Base-by-base conservation (phyloP, 2,113 vertebrate species). In the Lonchura striata region DNA sequence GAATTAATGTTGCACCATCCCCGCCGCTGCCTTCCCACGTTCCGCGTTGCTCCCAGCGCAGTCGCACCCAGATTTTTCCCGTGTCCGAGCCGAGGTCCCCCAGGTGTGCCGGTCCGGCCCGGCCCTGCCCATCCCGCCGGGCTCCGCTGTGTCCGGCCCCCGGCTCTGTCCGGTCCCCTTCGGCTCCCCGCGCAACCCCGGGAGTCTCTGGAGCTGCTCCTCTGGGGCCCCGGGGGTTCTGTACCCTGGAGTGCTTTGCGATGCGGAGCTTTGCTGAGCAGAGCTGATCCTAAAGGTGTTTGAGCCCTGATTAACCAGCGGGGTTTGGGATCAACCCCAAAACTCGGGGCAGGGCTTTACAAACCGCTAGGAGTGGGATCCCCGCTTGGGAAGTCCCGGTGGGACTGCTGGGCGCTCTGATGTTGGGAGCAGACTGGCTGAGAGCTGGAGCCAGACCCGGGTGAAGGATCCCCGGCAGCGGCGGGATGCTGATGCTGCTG, bases 121-220 rank as follows among this genome's bases (percentile, higher is more conserved):
- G 1, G 30, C 53, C 10, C 23, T 2, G 69, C 69, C 35, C n/a
- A 0, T 12, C 24, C 4, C 11, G 0, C 31, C 11, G 30, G 47
- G 20, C 31, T 60, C 7, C 17, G 46, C 39, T 4, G 22, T 33
- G 33, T 14, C 63, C 37, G 28, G 41, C 3, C 13, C 28, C 60
- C n/a, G 21, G 42, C 52, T 28, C 35, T 15, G 17, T 15, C 50
- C 41, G 11, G 22, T 20, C 37, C 53, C 31, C 68, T 39, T 11
- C 5, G 1, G 59, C 77, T 50, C 68, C 42, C 33, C 0, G 42
- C 0, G 54, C 8, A 2, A 27, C 33, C 69, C 64, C 13, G 7
- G 15, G 31, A 19, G 22, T 5, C 8, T 2, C 46, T 0, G 0
- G 82, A 25, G 78, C 78, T 33, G 54, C 25, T 2, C 53, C 74